Evolutionary conservation across 2,797 vertebrate genomes (phyloP).

Genomic region (Danio aesculapii): DNA sequence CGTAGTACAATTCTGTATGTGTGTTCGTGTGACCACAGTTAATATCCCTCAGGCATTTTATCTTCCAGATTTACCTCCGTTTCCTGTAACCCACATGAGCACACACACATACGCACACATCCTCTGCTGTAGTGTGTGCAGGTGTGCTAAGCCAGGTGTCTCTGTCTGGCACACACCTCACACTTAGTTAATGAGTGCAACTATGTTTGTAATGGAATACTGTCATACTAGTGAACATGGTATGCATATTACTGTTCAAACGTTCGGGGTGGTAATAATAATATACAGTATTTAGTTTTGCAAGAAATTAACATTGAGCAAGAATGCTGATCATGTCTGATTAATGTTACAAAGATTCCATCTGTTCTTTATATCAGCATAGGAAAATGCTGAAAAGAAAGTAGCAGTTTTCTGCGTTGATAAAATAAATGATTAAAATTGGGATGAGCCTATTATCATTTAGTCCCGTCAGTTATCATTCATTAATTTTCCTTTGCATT

Average conservation of each 20-base stretch:
- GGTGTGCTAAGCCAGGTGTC: constrained; percentile 32
- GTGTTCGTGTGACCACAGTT: constrained; percentile 8
- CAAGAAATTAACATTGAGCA: no score
- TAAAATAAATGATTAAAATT: no score
- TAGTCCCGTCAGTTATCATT: no score
- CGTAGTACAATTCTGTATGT: neutral
- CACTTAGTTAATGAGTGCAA: neutral
- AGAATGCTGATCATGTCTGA: no score
- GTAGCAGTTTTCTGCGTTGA: no score
- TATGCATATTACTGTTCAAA: neutral
- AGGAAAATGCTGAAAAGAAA: no score
- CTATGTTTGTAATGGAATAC: neutral
- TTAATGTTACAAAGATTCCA: no score
- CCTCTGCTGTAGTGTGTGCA: neutral
- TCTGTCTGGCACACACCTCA: neutral
- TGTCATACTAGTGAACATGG: neutral
- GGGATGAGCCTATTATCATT: no score
- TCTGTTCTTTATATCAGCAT: no score
- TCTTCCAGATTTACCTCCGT: constrained; percentile 33
- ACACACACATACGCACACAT: neutral
- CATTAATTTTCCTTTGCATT: no score
- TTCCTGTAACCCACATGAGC: constrained; percentile 41
- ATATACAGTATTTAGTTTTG: no score
- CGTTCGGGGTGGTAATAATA: no score
- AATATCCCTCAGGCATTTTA: constrained; percentile 19